Evolutionary conservation across 2,797 vertebrate genomes (phyloP).

Genomic region (Euthynnus affinis): DNA sequence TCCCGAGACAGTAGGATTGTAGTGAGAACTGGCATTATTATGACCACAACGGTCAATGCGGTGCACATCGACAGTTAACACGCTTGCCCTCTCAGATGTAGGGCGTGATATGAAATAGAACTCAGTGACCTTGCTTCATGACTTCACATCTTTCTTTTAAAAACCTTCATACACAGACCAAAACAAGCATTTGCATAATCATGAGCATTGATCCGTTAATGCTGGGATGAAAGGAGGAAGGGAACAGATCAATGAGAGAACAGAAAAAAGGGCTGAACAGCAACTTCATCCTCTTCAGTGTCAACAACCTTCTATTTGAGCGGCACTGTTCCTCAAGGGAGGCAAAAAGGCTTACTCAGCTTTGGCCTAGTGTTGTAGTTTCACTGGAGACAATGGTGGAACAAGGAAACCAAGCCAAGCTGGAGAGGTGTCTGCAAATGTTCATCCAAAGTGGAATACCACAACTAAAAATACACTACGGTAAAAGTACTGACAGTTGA

Average conservation of each 20-base stretch:
- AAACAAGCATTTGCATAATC: constrained; percentile 34
- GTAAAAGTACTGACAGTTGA: constrained; percentile 24
- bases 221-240: constrained; percentile 5
- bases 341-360: constrained; percentile 44
- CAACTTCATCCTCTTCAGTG: constrained; percentile 24
- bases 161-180: background rate
- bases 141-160: background rate
- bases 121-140: constrained; percentile 54
- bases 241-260: constrained; percentile 22
- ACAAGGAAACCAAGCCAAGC: constrained; percentile 21
- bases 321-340: background rate
- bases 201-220: constrained; percentile 43
- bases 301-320: constrained; percentile 38
- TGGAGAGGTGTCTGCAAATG: constrained; percentile 34
- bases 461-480: constrained; percentile 49
- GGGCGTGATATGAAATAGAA: constrained; percentile 44
- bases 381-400: constrained; percentile 37
- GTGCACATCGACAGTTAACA: background rate
- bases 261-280: background rate
- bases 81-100: constrained; percentile 31
- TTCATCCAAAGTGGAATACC: constrained; percentile 16
- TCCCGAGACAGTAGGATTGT: constrained; percentile 39
- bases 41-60: constrained; percentile 41
- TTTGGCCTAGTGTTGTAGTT: constrained; percentile 43
- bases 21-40: constrained; percentile 58